Conservation (phyloP, 1,140 invertebrate genomes). For the Drosophila nasuta region DNA sequence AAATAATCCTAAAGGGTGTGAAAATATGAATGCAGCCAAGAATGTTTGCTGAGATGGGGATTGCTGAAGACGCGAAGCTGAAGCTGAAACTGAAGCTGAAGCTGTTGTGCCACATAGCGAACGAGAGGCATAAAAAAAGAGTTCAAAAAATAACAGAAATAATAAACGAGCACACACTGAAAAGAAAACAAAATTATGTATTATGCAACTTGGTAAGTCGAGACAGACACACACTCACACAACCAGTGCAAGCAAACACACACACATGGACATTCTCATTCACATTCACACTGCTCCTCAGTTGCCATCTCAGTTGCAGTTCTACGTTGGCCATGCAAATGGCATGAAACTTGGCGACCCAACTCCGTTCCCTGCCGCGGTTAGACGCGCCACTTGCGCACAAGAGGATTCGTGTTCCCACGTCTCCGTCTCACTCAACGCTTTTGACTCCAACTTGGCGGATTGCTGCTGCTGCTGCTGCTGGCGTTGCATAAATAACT, state of each 20-base stretch:
- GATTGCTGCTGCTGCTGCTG: conserved; percentile 3
- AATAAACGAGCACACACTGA: conserved; percentile 65
- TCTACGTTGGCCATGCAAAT: conserved; percentile 55
- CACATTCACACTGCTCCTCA: conserved; percentile 34
- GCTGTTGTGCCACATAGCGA: conserved; percentile 48
- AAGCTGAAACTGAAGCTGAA: too few species aligned
- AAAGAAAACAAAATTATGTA: conserved; percentile 76
- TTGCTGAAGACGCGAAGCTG: conserved; percentile 37
- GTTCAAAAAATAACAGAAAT: conserved; percentile 32
- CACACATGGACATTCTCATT: background rate
- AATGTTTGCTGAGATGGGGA: conserved; percentile 29
- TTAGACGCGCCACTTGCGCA: conserved; percentile 54
- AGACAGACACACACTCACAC: conserved; percentile 50
- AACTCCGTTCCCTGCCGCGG: conserved; percentile 31
- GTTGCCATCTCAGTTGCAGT: conserved; percentile 56
- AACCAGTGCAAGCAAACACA: background rate
- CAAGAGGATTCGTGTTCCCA: conserved; percentile 26
- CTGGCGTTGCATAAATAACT: conserved; percentile 48
- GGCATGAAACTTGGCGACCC: conserved; percentile 47
- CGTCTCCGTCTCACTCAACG: background rate
- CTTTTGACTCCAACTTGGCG: background rate
- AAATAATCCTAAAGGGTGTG: conserved; percentile 81
- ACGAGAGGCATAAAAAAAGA: background rate
- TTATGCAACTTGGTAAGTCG: conserved; percentile 74
- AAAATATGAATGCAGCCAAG: conserved; percentile 79